A percentile compares a stretch with the other conserved stretches of the same genome.
These are phyloP conservation scores for Trinorchestia longiramus DNA, from an alignment of 1,140 invertebrate genomes.

Conservation along the genomic window DNA sequence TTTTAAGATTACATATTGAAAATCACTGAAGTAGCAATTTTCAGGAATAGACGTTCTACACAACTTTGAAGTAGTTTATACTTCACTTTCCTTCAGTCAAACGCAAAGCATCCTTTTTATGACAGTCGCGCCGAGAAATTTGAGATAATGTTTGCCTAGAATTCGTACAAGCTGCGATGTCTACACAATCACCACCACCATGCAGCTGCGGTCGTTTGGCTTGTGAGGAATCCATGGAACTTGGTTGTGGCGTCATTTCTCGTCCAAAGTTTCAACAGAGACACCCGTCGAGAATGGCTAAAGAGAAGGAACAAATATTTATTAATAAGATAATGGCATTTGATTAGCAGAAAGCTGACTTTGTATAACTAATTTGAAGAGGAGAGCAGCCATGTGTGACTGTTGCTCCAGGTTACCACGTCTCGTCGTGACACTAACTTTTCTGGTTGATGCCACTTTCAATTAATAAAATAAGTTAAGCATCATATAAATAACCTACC, in stretches of 20 bases:
- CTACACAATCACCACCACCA: background rate
- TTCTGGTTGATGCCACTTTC: background rate
- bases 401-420: background rate
- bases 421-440: background rate
- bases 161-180: background rate
- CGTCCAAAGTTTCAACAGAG: conserved; percentile 9
- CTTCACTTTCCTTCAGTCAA: background rate
- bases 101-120: background rate
- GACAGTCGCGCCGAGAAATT: background rate
- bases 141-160: background rate
- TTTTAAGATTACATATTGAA: background rate
- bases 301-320: conserved; percentile 25
- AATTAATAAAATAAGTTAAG: background rate
- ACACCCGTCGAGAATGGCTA: conserved; percentile 14
- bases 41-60: background rate
- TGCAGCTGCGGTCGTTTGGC: background rate
- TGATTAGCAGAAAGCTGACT: background rate
- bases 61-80: background rate
- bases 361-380: background rate
- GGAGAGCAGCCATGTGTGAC: background rate
- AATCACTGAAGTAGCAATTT: background rate
- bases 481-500: background rate
- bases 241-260: background rate
- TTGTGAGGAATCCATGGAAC: background rate
- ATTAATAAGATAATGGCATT: background rate